Percentiles rank a stretch among this genome's conserved stretches.
Conservation (phyloP, 2,797 vertebrate species). For the Heteromormyrus szaboi region DNA sequence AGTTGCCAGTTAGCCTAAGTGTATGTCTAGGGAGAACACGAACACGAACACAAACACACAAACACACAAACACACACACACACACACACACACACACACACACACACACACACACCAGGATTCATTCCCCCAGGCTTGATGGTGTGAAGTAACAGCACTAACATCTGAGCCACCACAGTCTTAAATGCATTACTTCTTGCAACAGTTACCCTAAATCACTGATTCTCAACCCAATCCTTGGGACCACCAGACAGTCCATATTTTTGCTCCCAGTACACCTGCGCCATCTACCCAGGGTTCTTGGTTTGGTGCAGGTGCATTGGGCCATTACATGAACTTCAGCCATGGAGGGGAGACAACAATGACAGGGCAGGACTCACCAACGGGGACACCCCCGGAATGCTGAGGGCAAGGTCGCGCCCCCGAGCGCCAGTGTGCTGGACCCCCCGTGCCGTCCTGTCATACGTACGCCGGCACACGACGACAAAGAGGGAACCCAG, state of each 20-base stretch:
- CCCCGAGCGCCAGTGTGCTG: slow-evolving; percentile 49
- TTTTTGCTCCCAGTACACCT: neutral
- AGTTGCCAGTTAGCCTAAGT: neutral
- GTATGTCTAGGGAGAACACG: neutral
- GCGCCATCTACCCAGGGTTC: neutral
- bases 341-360: neutral
- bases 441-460: slow-evolving; percentile 46
- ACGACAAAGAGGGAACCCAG: slow-evolving; percentile 48
- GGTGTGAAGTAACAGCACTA: neutral
- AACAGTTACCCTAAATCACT: neutral
- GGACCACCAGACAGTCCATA: neutral
- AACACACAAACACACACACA: neutral
- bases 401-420: slow-evolving; percentile 52
- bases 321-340: neutral
- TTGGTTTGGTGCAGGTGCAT: neutral
- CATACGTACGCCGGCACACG: slow-evolving; percentile 44
- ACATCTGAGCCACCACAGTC: neutral
- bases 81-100: neutral
- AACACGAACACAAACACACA: no score
- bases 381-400: slow-evolving; percentile 49
- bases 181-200: neutral
- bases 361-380: slow-evolving; percentile 45
- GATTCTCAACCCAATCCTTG: neutral
- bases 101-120: neutral
- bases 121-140: neutral